phyloP scores from a whole-genome alignment of 2,113 vertebrate species.

The Axis porcinus region DNA sequence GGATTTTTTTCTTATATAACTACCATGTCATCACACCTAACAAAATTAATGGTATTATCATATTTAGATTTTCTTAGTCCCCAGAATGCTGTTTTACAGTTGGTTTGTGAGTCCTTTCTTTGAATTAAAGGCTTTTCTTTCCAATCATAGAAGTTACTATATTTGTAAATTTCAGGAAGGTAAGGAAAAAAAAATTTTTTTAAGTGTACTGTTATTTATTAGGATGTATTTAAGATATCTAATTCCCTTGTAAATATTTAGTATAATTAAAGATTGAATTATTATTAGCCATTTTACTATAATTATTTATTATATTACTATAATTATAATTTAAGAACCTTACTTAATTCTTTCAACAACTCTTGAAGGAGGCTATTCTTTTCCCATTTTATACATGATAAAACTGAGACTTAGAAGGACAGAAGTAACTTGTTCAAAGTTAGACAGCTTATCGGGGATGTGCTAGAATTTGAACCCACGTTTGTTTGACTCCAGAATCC shows the following conservation, averaged over 20 bases:
- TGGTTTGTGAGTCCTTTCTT: not conserved
- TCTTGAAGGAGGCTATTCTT: not conserved
- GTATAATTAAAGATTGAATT: not conserved
- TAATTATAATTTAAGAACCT: not conserved
- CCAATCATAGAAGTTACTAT: not conserved
- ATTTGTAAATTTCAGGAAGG: not conserved
- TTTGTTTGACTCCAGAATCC: not conserved
- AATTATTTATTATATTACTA: not conserved
- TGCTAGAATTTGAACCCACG: not conserved
- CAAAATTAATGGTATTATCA: not conserved
- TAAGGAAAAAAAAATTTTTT: not conserved
- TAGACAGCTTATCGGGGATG: not conserved
- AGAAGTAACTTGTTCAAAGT: not conserved
- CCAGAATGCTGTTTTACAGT: not conserved
- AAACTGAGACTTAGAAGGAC: not conserved
- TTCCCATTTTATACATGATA: not conserved
- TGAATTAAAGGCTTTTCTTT: not conserved
- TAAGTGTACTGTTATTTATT: not conserved
- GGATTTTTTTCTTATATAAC: not conserved
- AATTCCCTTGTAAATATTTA: not conserved
- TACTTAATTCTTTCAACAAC: not conserved
- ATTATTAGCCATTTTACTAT: not conserved
- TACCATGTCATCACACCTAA: not conserved
- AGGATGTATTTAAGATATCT: not conserved
- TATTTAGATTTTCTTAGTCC: not conserved